These are phyloP conservation scores for Python bivittatus DNA, from an alignment of 2,113 vertebrate genomes.

Conservation along the genomic window DNA sequence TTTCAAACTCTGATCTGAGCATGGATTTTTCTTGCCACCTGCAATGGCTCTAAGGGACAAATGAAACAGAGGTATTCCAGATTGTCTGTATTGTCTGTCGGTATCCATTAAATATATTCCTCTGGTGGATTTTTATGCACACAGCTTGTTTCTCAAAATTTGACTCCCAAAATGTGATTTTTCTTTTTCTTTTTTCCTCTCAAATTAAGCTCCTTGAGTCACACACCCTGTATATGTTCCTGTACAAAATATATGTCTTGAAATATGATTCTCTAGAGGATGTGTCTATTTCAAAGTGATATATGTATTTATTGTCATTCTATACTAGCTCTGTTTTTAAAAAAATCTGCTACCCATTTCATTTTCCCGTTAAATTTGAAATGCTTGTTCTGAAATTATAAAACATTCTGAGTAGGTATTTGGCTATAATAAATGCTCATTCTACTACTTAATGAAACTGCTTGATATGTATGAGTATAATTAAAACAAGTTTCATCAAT, in stretches of 20 bases:
- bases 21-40: neutral
- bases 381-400: conserved; percentile 19
- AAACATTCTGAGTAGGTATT: neutral
- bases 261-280: neutral
- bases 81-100: neutral
- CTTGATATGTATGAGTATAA: conserved; percentile 37
- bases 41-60: neutral
- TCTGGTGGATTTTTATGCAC: neutral
- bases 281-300: neutral
- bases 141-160: neutral
- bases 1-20: neutral
- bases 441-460: conserved; percentile 10
- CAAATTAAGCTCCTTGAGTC: neutral
- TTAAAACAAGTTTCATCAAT: conserved; percentile 49
- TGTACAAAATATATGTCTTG: neutral
- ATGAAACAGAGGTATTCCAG: neutral
- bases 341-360: conserved; percentile 13
- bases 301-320: conserved; percentile 10
- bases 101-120: neutral
- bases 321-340: neutral
- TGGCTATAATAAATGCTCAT: conserved; percentile 20
- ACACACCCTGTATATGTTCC: too few relatives aligned
- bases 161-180: neutral
- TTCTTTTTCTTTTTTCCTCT: neutral
- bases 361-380: neutral